Base-by-base conservation (phyloP, 1,140 invertebrate genomes). In the Hypothenemus hampei region DNA sequence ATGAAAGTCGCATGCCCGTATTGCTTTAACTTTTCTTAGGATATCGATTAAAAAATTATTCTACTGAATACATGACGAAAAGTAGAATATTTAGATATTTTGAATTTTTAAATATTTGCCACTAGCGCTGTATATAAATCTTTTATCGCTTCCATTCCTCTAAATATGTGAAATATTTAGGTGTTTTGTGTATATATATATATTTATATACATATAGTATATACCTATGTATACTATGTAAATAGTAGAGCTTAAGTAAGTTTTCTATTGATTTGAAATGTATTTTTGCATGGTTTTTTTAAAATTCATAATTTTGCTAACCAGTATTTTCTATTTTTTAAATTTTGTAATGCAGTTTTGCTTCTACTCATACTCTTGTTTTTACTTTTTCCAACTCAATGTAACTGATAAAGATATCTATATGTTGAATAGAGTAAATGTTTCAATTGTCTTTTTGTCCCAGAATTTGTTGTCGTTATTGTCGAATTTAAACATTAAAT, bases 11-110 rank as follows among this genome's bases (percentile, higher is more conserved):
- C 41, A 56, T 56, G 54, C 19, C 18, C 13, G 6, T 44, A 22
- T 39, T 19, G 0, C 21, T 36, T 33, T 47, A 16, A 49, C 16
- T n/a, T 29, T 43, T 56, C 24, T 39, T 57, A 50, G 41, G 46
- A 13, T 50, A 35, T 19, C 20, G 11, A 22, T 46, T 37, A 35
- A 16, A 24, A 43, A 43, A 16, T n/a, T n/a, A n/a, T 22, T 58
- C 59, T 60, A 60, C 54, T 60, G 35, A 35, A 53, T 37, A 15
- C 21, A 13, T 22, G 37, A 51, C 49, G 45, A 39, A 37, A 60
- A 57, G 54, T 53, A 49, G 49, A 60, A 16, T 18, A 35, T 15
- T 15, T 13, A 3, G 8, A 15, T 37, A 43, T 15, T 18, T 37
- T 11, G 36, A 4, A 11, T 37, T 37, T 18, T 37, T 18, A 18